Conservation (phyloP, 2,888 invertebrate genomes). For the Eulithis testata region DNA sequence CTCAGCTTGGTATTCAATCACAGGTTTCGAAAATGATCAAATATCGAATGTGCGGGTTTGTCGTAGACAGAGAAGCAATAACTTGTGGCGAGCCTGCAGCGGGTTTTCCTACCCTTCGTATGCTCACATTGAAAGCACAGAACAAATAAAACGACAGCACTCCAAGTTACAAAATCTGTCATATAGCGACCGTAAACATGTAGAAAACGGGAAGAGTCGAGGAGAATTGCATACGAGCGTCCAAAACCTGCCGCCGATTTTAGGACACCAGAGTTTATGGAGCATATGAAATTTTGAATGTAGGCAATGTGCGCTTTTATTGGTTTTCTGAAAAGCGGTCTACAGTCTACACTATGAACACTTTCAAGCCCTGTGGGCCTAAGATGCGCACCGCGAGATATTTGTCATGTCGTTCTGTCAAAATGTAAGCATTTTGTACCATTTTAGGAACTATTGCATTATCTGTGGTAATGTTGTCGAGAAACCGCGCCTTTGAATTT, state of each 20-base stretch:
- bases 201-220: not conserved
- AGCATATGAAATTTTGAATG: constrained; percentile 1
- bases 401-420: no score
- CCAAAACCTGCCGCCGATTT: not conserved
- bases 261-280: not conserved
- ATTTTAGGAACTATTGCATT: no score
- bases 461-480: no score
- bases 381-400: no score
- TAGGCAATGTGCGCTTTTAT: constrained; percentile 2
- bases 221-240: not conserved
- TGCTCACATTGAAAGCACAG: not conserved
- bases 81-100: not conserved
- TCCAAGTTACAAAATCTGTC: not conserved
- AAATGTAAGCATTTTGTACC: no score
- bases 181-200: not conserved
- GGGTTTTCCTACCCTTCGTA: not conserved
- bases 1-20: no score
- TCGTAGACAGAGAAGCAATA: not conserved
- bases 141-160: not conserved
- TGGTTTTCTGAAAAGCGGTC: constrained; percentile 2
- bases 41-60: no score
- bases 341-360: not conserved
- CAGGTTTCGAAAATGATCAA: no score
- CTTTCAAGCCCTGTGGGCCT: not conserved
- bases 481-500: no score